These are phyloP conservation scores for Euura lappo DNA, from an alignment of 1,140 invertebrate genomes.

Conservation along the genomic window DNA sequence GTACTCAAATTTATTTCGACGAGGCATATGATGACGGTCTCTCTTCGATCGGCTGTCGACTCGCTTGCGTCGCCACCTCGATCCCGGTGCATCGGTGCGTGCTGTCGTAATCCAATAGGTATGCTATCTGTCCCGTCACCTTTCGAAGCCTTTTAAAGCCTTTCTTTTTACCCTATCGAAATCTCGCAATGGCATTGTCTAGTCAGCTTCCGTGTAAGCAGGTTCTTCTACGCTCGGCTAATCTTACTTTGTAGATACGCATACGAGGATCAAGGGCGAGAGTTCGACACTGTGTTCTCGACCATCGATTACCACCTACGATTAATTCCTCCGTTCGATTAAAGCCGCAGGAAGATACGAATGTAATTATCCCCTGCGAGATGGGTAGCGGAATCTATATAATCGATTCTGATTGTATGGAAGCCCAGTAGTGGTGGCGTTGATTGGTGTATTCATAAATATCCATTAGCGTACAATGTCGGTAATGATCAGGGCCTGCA, in stretches of 20 bases:
- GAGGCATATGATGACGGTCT: slow-evolving; percentile 2
- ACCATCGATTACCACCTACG: too few species aligned
- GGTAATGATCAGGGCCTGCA: slow-evolving; percentile 55
- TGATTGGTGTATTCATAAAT: slow-evolving; percentile 63
- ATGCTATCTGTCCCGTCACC: neutral
- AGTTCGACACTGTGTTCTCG: too few species aligned
- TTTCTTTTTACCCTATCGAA: neutral
- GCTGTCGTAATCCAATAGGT: slow-evolving; percentile 4
- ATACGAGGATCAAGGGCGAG: too few species aligned
- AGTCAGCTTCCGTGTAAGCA: neutral
- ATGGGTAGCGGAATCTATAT: slow-evolving; percentile 43
- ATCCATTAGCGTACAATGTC: slow-evolving; percentile 61
- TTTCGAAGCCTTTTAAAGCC: neutral
- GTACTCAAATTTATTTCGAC: neutral
- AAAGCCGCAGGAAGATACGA: neutral
- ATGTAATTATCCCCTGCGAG: slow-evolving; percentile 12
- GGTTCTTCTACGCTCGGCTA: neutral
- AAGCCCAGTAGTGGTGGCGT: slow-evolving; percentile 58
- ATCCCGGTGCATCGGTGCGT: neutral
- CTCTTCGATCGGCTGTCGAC: slow-evolving; percentile 2
- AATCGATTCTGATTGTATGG: slow-evolving; percentile 63
- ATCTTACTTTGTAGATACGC: too few species aligned
- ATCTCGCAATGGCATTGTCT: slow-evolving; percentile 1
- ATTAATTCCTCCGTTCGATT: neutral
- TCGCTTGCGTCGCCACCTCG: neutral